Percentiles rank a stretch among this genome's conserved stretches.
Evolutionary conservation across 2,797 vertebrate species (phyloP).

Genomic region (Lutjanus argentimaculatus): DNA sequence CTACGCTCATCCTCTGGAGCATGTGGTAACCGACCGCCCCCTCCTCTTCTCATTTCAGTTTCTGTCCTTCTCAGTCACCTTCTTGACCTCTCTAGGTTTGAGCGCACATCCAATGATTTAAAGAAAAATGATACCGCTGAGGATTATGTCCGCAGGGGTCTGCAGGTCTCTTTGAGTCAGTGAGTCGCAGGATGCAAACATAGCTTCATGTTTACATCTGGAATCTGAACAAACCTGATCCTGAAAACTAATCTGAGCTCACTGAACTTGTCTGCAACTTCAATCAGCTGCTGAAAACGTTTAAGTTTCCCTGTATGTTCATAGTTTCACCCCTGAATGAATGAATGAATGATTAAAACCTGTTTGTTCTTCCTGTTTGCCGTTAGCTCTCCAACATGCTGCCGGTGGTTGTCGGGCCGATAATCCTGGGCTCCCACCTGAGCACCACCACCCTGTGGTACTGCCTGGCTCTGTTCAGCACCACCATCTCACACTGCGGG

Average conservation of each 20-base stretch:
- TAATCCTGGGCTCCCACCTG: slow-evolving; percentile 91
- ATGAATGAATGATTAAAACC: background rate
- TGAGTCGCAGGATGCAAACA: background rate
- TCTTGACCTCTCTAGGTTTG: background rate
- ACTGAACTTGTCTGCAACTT: background rate
- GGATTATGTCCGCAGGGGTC: background rate
- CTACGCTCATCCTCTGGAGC: slow-evolving; percentile 93
- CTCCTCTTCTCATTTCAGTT: background rate
- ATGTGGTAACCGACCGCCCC: slow-evolving; percentile 85
- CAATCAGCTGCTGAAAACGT: background rate
- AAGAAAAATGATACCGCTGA: background rate
- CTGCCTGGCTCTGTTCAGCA: slow-evolving; percentile 87
- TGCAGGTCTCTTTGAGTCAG: background rate
- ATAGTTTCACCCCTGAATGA: background rate
- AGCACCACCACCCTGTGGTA: slow-evolving; percentile 89
- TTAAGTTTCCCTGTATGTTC: background rate
- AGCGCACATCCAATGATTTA: background rate
- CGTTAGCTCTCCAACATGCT: slow-evolving; percentile 91
- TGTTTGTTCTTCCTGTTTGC: background rate
- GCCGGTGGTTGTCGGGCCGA: slow-evolving; percentile 87
- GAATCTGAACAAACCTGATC: background rate
- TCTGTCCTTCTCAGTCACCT: background rate
- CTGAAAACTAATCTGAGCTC: background rate
- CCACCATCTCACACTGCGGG: slow-evolving; percentile 93
- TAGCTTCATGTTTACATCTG: background rate